Conservation (phyloP, 2,113 vertebrate genomes). For the Vidua macroura region DNA sequence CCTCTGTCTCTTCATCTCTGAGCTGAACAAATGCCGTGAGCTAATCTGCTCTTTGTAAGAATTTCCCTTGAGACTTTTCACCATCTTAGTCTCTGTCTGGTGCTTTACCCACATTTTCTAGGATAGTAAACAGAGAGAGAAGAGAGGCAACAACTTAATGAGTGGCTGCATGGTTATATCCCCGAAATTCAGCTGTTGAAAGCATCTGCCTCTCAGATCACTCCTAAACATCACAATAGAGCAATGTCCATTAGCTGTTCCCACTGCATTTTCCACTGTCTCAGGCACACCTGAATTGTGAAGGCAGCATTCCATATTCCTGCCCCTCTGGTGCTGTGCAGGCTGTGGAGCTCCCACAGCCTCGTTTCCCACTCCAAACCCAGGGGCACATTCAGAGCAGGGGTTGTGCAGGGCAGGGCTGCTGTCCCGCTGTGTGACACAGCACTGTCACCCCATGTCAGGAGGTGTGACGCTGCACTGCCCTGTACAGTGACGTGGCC, state of each 20-base stretch:
- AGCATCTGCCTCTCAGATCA: not conserved
- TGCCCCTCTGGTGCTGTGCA: not conserved
- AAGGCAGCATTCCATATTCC: not conserved
- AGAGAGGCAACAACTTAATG: not conserved
- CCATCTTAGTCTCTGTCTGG: not conserved
- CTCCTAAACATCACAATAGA: not conserved
- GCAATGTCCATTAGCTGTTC: not conserved
- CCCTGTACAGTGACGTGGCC: not conserved
- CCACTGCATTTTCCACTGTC: not conserved
- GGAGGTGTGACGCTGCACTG: not conserved
- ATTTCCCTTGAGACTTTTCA: not conserved
- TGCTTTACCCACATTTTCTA: not conserved
- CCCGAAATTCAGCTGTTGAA: not conserved
- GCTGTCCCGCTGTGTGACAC: fast-evolving
- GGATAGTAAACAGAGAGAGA: not conserved
- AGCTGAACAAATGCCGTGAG: not conserved
- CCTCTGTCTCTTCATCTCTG: not conserved
- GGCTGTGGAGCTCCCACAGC: not conserved
- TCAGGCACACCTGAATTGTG: not conserved
- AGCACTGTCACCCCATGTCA: not conserved
- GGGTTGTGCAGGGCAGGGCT: not conserved
- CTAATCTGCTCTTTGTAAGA: not conserved
- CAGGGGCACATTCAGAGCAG: fast-evolving
- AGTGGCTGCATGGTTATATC: fast-evolving
- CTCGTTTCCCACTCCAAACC: fast-evolving